These are phyloP conservation scores for Brachypodius melanocephalos DNA, from an alignment of 2,113 vertebrate species.

Conservation along the genomic window DNA sequence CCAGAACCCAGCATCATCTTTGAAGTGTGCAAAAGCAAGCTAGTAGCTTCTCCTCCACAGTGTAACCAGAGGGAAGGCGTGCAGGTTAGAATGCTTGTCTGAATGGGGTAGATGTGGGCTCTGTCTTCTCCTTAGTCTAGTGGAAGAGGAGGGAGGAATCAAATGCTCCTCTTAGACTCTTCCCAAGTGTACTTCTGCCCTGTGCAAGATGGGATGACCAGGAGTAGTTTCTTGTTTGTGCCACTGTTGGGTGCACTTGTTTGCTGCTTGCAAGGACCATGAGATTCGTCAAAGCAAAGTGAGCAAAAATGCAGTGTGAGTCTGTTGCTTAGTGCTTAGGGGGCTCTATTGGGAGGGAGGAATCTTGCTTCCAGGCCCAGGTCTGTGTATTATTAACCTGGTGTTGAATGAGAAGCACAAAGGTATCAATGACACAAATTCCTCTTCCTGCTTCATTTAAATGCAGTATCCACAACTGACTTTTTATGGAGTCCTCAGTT, in stretches of 20 bases:
- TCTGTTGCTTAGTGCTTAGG: not conserved
- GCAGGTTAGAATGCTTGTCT: not conserved
- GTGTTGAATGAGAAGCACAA: not conserved
- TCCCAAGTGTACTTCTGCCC: not conserved
- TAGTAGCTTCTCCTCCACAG: not conserved
- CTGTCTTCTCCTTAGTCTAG: not conserved
- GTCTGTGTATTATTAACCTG: conserved; percentile 19
- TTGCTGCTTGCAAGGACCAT: not conserved
- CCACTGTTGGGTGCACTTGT: not conserved
- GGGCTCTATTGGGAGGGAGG: not conserved
- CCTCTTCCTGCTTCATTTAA: not conserved
- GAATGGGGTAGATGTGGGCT: not conserved
- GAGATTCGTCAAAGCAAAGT: not conserved
- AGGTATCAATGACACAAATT: not conserved
- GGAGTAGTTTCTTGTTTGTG: not conserved
- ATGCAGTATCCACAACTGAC: not conserved
- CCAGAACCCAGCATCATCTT: not conserved
- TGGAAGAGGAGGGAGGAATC: not conserved
- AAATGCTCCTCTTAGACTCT: not conserved
- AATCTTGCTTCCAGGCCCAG: not conserved
- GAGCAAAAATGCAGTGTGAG: not conserved
- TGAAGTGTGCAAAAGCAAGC: not conserved
- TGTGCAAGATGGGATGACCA: not conserved
- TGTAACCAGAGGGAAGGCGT: not conserved
- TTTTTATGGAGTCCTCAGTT: not conserved